Percentiles rank a stretch among this genome's conserved stretches.
phyloP scores from a whole-genome alignment of 2,888 invertebrate genomes.

The Hoplodrina ambigua region DNA sequence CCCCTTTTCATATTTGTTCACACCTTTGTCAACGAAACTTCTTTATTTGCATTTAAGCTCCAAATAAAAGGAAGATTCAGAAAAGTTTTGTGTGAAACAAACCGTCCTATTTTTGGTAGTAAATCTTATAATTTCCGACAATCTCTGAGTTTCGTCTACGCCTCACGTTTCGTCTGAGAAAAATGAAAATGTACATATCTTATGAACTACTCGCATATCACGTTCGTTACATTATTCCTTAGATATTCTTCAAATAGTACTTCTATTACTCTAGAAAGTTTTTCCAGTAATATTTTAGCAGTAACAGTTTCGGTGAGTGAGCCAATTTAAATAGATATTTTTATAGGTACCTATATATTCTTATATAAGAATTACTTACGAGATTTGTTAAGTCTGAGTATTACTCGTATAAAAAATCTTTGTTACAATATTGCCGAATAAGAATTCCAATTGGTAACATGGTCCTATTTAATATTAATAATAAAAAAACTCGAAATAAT shows the following conservation, averaged over 20 bases:
- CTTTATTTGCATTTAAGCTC: slow-evolving; percentile 52
- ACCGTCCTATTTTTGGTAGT: slow-evolving; percentile 23
- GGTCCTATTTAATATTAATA: neutral
- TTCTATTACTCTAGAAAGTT: slow-evolving; percentile 14
- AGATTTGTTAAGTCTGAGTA: neutral
- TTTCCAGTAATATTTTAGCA: slow-evolving; percentile 38
- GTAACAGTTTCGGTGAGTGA: neutral
- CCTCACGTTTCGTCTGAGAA: slow-evolving; percentile 43
- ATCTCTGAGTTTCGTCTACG: slow-evolving; percentile 37
- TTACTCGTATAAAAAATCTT: neutral
- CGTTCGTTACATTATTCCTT: slow-evolving; percentile 48
- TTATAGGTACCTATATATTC: neutral
- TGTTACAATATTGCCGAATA: neutral
- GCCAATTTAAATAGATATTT: slow-evolving; percentile 1
- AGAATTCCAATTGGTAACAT: neutral
- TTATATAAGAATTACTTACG: slow-evolving; percentile 2
- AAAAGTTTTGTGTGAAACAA: slow-evolving; percentile 22
- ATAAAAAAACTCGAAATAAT: neutral
- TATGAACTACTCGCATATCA: slow-evolving; percentile 53
- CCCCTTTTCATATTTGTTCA: slow-evolving; percentile 55
- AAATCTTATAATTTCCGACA: slow-evolving; percentile 51
- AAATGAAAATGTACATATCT: slow-evolving; percentile 61
- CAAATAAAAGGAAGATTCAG: slow-evolving; percentile 15
- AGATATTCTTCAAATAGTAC: slow-evolving; percentile 35
- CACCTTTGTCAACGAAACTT: slow-evolving; percentile 52